Conservation (phyloP, 2,888 invertebrate species). For the Scelioninae gen. 1 region DNA sequence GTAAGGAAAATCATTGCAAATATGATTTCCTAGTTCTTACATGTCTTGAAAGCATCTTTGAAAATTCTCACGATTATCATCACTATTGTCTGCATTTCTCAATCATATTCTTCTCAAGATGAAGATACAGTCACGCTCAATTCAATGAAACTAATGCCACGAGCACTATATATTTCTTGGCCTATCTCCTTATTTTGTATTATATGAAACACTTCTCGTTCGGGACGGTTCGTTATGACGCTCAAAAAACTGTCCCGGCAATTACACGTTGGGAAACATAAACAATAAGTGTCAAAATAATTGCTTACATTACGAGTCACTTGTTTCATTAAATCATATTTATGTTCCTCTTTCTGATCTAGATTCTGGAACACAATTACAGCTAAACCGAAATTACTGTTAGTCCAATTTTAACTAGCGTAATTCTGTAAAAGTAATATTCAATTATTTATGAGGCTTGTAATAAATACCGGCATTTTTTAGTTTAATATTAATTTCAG, state of each 20-base stretch:
- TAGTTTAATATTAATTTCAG: slow-evolving; percentile 17
- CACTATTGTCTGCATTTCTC: slow-evolving; percentile 64
- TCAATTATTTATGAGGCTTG: background rate
- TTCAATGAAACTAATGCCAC: slow-evolving; percentile 45
- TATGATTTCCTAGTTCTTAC: slow-evolving; percentile 60
- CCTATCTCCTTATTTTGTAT: slow-evolving; percentile 22
- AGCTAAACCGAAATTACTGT: background rate
- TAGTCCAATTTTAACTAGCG: background rate
- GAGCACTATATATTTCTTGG: slow-evolving; percentile 26
- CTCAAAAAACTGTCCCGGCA: too few relatives aligned
- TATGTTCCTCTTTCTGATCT: background rate
- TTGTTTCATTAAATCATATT: slow-evolving; percentile 7
- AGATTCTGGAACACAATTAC: background rate
- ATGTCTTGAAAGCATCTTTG: slow-evolving; percentile 39
- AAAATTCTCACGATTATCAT: slow-evolving; percentile 62
- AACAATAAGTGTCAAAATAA: slow-evolving; percentile 22
- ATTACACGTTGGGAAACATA: slow-evolving; percentile 6
- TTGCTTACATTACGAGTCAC: slow-evolving; percentile 8
- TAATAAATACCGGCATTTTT: background rate
- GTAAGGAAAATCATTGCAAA: slow-evolving; percentile 58
- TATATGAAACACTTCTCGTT: background rate
- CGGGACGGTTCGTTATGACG: too few relatives aligned
- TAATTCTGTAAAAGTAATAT: background rate
- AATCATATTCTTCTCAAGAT: slow-evolving; percentile 65
- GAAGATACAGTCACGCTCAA: slow-evolving; percentile 55